Percentiles rank a stretch among this genome's conserved stretches.
These are phyloP conservation scores for Coptodon rendalli DNA, from an alignment of 2,113 vertebrate genomes.

Conservation along the genomic window DNA sequence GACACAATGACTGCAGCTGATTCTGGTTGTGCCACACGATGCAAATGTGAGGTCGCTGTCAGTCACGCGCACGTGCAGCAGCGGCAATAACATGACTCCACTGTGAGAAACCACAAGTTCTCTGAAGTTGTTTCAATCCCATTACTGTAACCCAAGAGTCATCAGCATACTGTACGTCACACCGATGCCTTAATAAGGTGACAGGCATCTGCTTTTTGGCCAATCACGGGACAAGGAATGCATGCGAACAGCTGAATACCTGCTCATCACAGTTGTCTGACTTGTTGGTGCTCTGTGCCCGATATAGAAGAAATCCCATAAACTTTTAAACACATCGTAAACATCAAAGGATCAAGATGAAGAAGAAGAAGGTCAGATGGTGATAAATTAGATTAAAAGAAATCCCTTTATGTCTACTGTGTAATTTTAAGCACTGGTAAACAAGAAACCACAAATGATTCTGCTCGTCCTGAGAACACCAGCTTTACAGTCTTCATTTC, in stretches of 20 bases:
- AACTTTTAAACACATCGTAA: constrained; percentile 24
- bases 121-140: constrained; percentile 20
- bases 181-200: not conserved
- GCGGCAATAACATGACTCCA: not conserved
- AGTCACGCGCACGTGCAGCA: not conserved
- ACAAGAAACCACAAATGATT: constrained; percentile 19
- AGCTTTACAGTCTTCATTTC: not conserved
- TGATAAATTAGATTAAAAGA: not conserved
- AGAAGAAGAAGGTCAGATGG: constrained; percentile 9
- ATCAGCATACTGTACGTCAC: not conserved
- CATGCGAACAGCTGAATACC: not conserved
- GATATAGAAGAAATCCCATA: not conserved
- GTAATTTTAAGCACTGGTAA: not conserved
- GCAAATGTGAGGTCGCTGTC: not conserved
- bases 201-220: not conserved
- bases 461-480: not conserved
- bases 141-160: constrained; percentile 5
- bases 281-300: not conserved
- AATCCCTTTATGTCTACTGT: not conserved
- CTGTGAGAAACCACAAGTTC: constrained; percentile 3
- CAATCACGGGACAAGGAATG: not conserved
- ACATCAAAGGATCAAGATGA: constrained; percentile 18
- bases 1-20: not conserved
- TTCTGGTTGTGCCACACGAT: not conserved
- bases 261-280: not conserved